Conservation (phyloP, 2,113 vertebrate species). For the Anarhynchus alexandrinus region DNA sequence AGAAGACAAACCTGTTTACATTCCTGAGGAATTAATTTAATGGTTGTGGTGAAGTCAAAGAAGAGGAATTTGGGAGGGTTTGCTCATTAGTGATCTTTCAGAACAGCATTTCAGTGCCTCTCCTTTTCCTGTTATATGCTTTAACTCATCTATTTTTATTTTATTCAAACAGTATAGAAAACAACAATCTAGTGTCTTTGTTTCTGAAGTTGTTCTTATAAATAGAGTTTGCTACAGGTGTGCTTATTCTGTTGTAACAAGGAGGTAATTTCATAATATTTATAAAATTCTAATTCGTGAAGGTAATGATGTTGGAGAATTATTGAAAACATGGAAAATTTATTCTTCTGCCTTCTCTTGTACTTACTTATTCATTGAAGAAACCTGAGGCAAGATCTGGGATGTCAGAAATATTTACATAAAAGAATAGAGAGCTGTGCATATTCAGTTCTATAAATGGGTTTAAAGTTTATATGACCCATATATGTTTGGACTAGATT, state of each 20-base stretch:
- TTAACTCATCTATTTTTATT: neutral
- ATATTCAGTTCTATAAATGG: neutral
- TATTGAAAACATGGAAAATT: neutral
- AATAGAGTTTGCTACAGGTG: neutral
- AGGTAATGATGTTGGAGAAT: neutral
- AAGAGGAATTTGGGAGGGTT: constrained; percentile 4
- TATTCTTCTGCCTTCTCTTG: neutral
- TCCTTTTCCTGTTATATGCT: neutral
- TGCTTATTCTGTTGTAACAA: neutral
- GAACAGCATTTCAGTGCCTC: neutral
- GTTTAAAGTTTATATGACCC: neutral
- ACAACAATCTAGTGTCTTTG: neutral
- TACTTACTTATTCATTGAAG: neutral
- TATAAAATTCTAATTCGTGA: neutral
- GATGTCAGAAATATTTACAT: neutral
- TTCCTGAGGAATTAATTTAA: constrained; percentile 1
- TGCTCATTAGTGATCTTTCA: neutral
- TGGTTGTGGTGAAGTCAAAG: constrained; percentile 3
- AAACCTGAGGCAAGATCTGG: neutral
- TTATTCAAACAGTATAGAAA: neutral
- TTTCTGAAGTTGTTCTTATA: neutral
- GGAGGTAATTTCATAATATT: neutral
- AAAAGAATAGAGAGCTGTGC: neutral
- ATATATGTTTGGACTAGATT: neutral
- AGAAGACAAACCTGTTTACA: constrained; percentile 25